These are phyloP conservation scores for Panzeria rudis DNA, from an alignment of 2,888 invertebrate species.

Conservation along the genomic window DNA sequence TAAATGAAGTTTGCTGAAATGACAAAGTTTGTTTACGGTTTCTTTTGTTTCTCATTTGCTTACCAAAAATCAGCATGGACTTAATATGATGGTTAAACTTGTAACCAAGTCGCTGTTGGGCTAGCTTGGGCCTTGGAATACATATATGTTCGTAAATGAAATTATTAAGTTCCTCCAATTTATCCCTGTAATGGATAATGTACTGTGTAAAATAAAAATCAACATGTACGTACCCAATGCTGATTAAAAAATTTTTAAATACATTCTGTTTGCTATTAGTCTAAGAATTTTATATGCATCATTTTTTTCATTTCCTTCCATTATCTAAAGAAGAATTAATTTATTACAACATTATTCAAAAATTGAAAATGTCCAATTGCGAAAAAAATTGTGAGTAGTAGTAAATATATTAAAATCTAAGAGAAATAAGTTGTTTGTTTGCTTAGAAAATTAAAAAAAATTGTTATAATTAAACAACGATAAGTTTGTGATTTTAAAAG, in stretches of 20 bases:
- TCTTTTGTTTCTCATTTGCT: constrained; percentile 58
- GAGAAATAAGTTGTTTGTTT: constrained; percentile 36
- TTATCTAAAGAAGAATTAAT: constrained; percentile 61
- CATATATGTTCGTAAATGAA: constrained; percentile 10
- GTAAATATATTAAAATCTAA: constrained; percentile 50
- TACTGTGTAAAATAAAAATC: constrained; percentile 25
- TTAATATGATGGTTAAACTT: constrained; percentile 21
- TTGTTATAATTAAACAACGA: constrained; percentile 53
- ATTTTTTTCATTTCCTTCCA: constrained; percentile 44
- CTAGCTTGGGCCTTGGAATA: constrained; percentile 29
- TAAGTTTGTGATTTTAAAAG: constrained; percentile 62
- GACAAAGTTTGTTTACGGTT: constrained; percentile 69
- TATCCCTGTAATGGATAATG: constrained; percentile 41
- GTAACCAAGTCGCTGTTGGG: constrained; percentile 38
- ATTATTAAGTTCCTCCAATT: constrained; percentile 15
- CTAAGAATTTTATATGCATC: constrained; percentile 52
- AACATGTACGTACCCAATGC: constrained; percentile 53
- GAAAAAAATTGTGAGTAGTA: constrained; percentile 32
- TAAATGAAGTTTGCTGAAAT: constrained; percentile 64
- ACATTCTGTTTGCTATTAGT: constrained; percentile 37
- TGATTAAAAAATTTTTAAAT: constrained; percentile 12
- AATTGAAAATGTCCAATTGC: constrained; percentile 29
- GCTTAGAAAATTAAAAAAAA: constrained; percentile 64
- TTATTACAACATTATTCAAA: constrained; percentile 53
- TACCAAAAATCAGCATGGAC: constrained; percentile 50